Conservation (phyloP, 2,888 invertebrate genomes). For the Andrena haemorrhoa region DNA sequence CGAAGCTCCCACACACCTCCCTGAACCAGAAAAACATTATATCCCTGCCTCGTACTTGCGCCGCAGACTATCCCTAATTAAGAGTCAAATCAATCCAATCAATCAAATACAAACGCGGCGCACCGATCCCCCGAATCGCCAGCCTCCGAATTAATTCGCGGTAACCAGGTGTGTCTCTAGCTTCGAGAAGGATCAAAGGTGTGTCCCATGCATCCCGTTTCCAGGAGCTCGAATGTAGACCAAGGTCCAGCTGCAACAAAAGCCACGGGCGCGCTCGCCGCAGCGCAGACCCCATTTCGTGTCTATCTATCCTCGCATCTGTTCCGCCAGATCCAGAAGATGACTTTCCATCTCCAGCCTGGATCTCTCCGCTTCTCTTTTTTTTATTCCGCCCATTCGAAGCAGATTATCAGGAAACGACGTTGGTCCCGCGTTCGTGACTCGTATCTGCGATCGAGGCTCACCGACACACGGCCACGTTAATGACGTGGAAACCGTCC, state of each 20-base stretch:
- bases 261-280: conserved; percentile 26
- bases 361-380: conserved; percentile 2
- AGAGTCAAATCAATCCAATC: not conserved
- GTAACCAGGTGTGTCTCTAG: conserved; percentile 63
- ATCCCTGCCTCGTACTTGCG: not conserved
- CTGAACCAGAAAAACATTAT: not conserved
- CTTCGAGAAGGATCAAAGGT: conserved; percentile 63
- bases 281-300: conserved; percentile 33
- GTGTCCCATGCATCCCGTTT: conserved; percentile 58
- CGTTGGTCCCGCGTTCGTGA: conserved; percentile 17
- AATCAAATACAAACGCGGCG: conserved; percentile 16
- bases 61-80: not conserved
- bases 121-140: not conserved
- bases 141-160: conserved; percentile 26
- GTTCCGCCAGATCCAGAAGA: conserved; percentile 56
- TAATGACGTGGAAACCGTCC: conserved; percentile 43
- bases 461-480: conserved; percentile 22
- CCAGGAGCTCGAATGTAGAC: conserved; percentile 59
- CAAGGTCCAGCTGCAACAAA: conserved; percentile 70
- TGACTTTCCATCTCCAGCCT: conserved; percentile 60
- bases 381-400: conserved; percentile 26
- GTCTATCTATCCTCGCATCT: conserved; percentile 59
- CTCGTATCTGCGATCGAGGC: conserved; percentile 42
- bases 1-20: too few species aligned
- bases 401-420: conserved; percentile 33